Base-by-base conservation (phyloP, 2,888 invertebrate genomes). In the Melanchra persicariae region DNA sequence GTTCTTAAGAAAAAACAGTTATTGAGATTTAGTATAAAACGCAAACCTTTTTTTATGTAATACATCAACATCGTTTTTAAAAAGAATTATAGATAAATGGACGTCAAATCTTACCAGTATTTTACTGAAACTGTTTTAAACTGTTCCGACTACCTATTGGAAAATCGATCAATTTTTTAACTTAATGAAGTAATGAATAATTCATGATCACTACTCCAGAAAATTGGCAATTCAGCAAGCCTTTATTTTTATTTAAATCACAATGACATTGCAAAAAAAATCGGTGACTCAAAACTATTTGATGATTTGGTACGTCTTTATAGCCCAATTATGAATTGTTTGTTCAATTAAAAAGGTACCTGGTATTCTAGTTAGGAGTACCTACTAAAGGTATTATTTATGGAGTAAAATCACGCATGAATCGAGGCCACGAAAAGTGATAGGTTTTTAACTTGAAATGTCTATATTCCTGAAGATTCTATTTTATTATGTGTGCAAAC, bases 151-250 rank as follows among this genome's bases (percentile, higher is more conserved):
- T n/a, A n/a, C n/a, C n/a, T n/a, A n/a, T n/a, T n/a, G n/a, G n/a
- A n/a, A n/a, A n/a, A n/a, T n/a, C n/a, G n/a, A n/a, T n/a, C n/a
- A n/a, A n/a, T n/a, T n/a, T n/a, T n/a, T n/a, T n/a, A n/a, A n/a
- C n/a, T 7, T 22, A 22, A 8, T 54, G 52, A 45, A 45, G 19
- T 52, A 63, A 24, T 47, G 3, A 63, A 43, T 52, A 15, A 65
- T 52, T 57, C 19, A n/a, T 57, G 70, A 43, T n/a, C 43, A 58
- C n/a, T 45, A 51, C 24, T 34, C 30, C 34, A 58, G 45, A 26
- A 40, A 55, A 26, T 51, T 34, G 19, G 17, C 19, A 34, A 19
- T 55, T n/a, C 45, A 34, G 19, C 22, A 1, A 59, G 26, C 24
- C 6, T 43, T 15, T 30, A 17, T 9, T 19, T 19, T 45, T 24